These are phyloP conservation scores for Picus viridis DNA, from an alignment of 2,797 vertebrate genomes.

Conservation along the genomic window DNA sequence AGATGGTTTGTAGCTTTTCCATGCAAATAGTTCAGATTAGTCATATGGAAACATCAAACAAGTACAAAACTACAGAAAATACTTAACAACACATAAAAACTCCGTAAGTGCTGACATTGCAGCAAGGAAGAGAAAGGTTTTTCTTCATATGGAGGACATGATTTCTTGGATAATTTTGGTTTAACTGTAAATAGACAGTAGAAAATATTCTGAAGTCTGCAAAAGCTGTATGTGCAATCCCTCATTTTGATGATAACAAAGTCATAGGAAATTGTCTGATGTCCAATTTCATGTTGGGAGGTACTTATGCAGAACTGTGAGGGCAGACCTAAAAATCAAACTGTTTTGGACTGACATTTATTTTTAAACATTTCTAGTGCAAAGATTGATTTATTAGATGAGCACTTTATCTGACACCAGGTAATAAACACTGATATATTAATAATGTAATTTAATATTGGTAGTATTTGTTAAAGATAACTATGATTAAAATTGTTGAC, in stretches of 20 bases:
- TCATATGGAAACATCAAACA: background rate
- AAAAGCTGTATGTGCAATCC: background rate
- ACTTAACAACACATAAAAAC: background rate
- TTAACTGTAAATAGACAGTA: background rate
- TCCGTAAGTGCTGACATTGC: background rate
- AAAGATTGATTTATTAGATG: conserved; percentile 18
- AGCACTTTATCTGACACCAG: background rate
- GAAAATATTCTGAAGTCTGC: background rate
- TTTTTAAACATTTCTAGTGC: background rate
- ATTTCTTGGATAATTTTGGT: background rate
- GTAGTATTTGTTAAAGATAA: conserved; percentile 31
- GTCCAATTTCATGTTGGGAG: background rate
- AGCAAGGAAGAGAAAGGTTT: background rate
- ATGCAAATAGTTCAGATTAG: background rate
- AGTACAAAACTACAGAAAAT: background rate
- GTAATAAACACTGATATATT: conserved; percentile 18
- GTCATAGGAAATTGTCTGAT: background rate
- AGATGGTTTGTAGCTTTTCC: background rate
- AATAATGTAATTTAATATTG: conserved; percentile 31
- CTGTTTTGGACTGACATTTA: conserved; percentile 6
- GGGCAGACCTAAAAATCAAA: background rate
- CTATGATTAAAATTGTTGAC: conserved; percentile 21
- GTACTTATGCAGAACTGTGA: background rate
- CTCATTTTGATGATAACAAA: background rate
- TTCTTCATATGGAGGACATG: background rate